Evolutionary conservation across 2,797 vertebrate genomes (phyloP), one percentile per base, ranked within the genome.

Genomic region (Poliocrania exsul): DNA sequence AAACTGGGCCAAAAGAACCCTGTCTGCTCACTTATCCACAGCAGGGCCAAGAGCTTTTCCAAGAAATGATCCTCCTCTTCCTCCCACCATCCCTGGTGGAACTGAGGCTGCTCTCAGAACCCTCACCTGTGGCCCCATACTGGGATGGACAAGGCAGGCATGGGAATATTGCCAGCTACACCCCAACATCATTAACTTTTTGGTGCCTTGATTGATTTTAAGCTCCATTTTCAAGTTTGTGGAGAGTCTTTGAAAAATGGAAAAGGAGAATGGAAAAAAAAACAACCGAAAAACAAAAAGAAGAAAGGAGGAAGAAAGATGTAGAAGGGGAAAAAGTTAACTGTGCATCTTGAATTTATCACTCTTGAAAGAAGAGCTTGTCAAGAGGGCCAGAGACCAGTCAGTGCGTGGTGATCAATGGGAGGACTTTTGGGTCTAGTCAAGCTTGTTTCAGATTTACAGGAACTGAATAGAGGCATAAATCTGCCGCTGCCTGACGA

Each of bases 371-470:
- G 94, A 93, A 95, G 82, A 92, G 91, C 87, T 96, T 96, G 96
- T 97, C 96, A 95, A 85, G 79, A 69, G 49, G 70, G 70, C 92
- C 91, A 88, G 89, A 94, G 92, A 95, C 75, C 79, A 80, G 91
- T 25, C 74, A 96, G 69, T 53, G 91, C 7, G 26, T 8, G 2
- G 85, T 95, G 94, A 97, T 95, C 94, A 94, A 94, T 95, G 75
- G 74, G 95, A 93, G 61, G 93, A 88, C 93, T 96, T 97, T 93
- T 90, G 85, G 53, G 44, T 95, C 95, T 89, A 94, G 96, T 96
- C 96, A 93, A 95, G 96, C 96, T 82, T 97, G 90, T 91, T 98
- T 96, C 95, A 90, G 95, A 97, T 97, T 98, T 97, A 97, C 95
- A 97, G 94, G 96, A 97, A 97, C 95, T 75, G 93, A 96, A 93